These are phyloP conservation scores for Fulmarus glacialis DNA, from an alignment of 2,113 vertebrate species.

Conservation along the genomic window DNA sequence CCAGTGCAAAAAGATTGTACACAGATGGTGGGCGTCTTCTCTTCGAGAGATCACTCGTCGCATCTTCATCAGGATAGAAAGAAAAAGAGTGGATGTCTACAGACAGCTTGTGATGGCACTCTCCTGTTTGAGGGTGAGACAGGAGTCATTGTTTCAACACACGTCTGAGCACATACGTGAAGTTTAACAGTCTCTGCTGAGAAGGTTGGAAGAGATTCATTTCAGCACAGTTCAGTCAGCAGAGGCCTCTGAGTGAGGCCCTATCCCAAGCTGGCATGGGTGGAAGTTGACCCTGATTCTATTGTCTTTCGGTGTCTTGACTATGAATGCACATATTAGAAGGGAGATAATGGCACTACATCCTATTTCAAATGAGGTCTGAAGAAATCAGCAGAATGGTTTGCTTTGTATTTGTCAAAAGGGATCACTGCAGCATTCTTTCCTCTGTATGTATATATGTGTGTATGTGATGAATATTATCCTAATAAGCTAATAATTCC, in stretches of 20 bases:
- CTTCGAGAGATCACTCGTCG: not conserved
- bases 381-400: not conserved
- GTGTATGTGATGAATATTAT: not conserved
- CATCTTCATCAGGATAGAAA: not conserved
- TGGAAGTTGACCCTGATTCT: not conserved
- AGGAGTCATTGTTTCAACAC: not conserved
- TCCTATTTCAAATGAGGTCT: not conserved
- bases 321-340: not conserved
- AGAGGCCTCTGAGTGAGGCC: not conserved
- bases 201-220: fast-evolving
- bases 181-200: not conserved
- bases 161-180: fast-evolving
- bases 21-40: not conserved
- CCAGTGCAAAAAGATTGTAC: not conserved
- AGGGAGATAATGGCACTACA: not conserved
- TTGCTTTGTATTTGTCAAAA: not conserved
- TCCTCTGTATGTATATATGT: not conserved
- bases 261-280: not conserved
- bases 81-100: not conserved
- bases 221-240: not conserved
- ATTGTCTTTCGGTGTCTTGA: not conserved
- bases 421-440: not conserved
- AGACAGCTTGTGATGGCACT: not conserved
- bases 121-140: not conserved
- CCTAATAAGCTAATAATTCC: not conserved